phyloP scores from a whole-genome alignment of 2,797 vertebrate genomes.

The Macropus fuliginosus region DNA sequence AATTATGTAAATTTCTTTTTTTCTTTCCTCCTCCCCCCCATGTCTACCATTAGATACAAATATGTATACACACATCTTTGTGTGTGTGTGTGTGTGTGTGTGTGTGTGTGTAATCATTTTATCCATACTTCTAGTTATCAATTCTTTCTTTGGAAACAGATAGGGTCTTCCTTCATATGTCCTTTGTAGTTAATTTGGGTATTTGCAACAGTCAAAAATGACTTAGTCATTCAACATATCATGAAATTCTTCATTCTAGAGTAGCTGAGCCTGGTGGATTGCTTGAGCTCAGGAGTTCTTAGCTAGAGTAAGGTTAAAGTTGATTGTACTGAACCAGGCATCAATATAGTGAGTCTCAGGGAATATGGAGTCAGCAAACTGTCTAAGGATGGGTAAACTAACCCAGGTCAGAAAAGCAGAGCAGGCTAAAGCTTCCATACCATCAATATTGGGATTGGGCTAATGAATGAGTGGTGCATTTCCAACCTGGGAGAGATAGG shows the following conservation, averaged over 20 bases:
- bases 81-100: too few species aligned
- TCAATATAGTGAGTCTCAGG: neutral
- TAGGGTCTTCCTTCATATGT: neutral
- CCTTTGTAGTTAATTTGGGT: neutral
- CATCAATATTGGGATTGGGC: too few species aligned
- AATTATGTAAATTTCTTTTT: neutral
- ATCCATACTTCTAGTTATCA: neutral
- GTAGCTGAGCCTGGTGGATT: neutral
- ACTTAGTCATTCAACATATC: neutral
- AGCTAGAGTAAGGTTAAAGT: neutral
- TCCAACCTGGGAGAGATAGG: neutral
- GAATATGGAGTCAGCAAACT: neutral
- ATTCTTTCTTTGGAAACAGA: neutral
- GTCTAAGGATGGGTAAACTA: neutral
- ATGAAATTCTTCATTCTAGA: neutral
- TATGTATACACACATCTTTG: neutral
- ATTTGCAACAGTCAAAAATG: neutral
- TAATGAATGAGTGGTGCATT: neutral
- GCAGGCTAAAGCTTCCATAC: neutral
- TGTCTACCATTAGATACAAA: neutral
- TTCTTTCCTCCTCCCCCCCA: too few species aligned
- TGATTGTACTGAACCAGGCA: neutral
- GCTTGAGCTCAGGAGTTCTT: neutral
- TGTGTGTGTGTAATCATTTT: too few species aligned
- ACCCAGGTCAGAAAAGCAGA: neutral